phyloP scores from a whole-genome alignment of 2,888 invertebrate species.

The Alsophila aescularia region DNA sequence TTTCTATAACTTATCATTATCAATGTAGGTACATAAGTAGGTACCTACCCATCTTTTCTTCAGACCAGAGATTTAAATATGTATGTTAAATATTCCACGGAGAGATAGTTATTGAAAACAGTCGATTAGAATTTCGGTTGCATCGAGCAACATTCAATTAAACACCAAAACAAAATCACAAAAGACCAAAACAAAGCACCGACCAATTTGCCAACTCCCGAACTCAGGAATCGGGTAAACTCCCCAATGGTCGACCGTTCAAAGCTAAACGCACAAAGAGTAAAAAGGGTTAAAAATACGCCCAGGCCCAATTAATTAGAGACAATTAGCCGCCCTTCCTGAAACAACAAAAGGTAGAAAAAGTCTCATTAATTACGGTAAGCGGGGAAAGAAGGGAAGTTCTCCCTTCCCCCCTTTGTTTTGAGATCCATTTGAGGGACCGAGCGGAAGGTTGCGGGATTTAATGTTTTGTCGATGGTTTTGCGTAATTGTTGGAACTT shows the following conservation, averaged over 20 bases:
- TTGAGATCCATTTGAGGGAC: constrained; percentile 50
- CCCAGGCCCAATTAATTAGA: constrained; percentile 79
- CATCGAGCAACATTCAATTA: not conserved
- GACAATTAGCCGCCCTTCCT: constrained; percentile 81
- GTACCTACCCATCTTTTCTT: too few relatives aligned
- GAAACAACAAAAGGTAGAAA: constrained; percentile 80
- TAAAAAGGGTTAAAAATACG: constrained; percentile 67
- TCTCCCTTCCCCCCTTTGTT: constrained; percentile 57
- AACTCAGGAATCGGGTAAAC: constrained; percentile 58
- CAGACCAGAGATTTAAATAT: too few relatives aligned
- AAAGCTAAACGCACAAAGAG: constrained; percentile 60
- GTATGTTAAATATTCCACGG: too few relatives aligned
- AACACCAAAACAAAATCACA: constrained; percentile 36
- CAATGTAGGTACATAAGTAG: too few relatives aligned
- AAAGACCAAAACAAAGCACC: constrained; percentile 50
- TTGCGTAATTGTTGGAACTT: constrained; percentile 12
- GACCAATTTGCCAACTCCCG: constrained; percentile 55
- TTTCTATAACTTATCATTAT: too few relatives aligned
- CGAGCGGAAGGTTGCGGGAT: constrained; percentile 37
- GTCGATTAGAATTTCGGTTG: not conserved
- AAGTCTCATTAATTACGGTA: constrained; percentile 77
- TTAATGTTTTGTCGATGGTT: constrained; percentile 23
- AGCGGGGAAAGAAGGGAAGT: constrained; percentile 41
- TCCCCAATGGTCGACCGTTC: constrained; percentile 56
- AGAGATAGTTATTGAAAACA: too few relatives aligned